Evolutionary conservation across 2,888 invertebrate genomes (phyloP).

Genomic region (Polyploca ridens): DNA sequence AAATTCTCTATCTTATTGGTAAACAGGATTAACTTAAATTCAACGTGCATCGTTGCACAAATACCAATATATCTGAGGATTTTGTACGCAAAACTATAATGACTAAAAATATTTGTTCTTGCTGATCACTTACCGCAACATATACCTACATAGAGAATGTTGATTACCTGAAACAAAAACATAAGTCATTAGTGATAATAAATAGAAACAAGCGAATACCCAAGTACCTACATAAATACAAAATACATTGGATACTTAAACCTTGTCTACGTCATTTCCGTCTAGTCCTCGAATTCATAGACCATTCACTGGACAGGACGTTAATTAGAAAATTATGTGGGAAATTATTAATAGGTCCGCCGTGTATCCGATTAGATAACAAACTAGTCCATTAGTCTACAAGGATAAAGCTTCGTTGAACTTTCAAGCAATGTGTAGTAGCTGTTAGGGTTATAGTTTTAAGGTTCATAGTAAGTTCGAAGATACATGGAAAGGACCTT

Average conservation of each 20-base stretch:
- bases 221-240: not conserved
- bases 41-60: conserved; percentile 39
- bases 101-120: not conserved
- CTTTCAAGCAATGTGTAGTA: conserved; percentile 40
- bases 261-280: conserved; percentile 69
- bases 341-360: conserved; percentile 82
- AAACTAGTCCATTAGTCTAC: conserved; percentile 81
- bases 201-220: conserved; percentile 29
- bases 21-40: conserved; percentile 47
- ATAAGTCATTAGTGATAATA: conserved; percentile 44
- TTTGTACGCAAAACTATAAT: not conserved
- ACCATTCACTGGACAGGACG: conserved; percentile 67
- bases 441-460: conserved; percentile 53
- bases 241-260: conserved; percentile 16
- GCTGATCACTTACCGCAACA: conserved; percentile 29
- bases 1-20: conserved; percentile 46
- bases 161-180: conserved; percentile 77
- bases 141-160: conserved; percentile 41
- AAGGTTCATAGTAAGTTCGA: conserved; percentile 59
- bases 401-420: conserved; percentile 59
- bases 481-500: conserved; percentile 58
- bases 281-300: conserved; percentile 59
- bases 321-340: conserved; percentile 82
- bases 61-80: conserved; percentile 20
- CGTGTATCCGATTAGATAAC: conserved; percentile 82